phyloP scores from a whole-genome alignment of 1,140 invertebrate species.

The Bombus turneri region DNA sequence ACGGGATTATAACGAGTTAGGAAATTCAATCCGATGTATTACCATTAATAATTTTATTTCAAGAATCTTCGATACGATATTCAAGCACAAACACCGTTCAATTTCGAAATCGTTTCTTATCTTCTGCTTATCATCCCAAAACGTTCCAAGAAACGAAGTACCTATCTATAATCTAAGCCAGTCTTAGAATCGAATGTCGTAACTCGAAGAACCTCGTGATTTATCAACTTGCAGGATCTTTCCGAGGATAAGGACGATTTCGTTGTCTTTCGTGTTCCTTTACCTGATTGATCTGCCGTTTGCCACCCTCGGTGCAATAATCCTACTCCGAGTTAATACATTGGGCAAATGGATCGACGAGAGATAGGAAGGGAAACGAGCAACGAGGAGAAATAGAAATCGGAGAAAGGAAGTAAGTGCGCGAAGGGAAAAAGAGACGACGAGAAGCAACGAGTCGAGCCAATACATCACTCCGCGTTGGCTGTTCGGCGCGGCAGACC shows the following conservation, averaged over 20 bases:
- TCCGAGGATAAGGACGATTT: slow-evolving; percentile 39
- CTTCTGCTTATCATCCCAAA: background rate
- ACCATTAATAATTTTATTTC: no score
- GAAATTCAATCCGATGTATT: no score
- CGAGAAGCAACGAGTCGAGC: slow-evolving; percentile 71
- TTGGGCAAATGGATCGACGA: slow-evolving; percentile 32
- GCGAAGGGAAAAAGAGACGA: slow-evolving; percentile 51
- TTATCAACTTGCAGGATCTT: slow-evolving; percentile 54
- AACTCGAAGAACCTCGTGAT: slow-evolving; percentile 31
- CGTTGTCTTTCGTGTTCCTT: slow-evolving; percentile 40
- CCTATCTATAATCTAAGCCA: background rate
- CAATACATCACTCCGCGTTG: slow-evolving; percentile 79
- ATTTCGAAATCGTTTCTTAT: no score
- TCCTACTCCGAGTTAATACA: slow-evolving; percentile 63
- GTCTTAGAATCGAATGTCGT: background rate
- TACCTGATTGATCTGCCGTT: slow-evolving; percentile 60
- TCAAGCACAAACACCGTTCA: no score
- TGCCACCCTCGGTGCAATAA: slow-evolving; percentile 65
- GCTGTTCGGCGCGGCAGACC: slow-evolving; percentile 71
- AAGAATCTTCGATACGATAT: no score
- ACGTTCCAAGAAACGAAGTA: background rate
- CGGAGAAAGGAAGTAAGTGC: slow-evolving; percentile 48
- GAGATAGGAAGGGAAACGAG: slow-evolving; percentile 13
- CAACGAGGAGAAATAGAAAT: slow-evolving; percentile 13
- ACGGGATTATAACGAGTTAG: no score